Conservation (phyloP, 2,113 vertebrate genomes). For the Loxodonta africana region DNA sequence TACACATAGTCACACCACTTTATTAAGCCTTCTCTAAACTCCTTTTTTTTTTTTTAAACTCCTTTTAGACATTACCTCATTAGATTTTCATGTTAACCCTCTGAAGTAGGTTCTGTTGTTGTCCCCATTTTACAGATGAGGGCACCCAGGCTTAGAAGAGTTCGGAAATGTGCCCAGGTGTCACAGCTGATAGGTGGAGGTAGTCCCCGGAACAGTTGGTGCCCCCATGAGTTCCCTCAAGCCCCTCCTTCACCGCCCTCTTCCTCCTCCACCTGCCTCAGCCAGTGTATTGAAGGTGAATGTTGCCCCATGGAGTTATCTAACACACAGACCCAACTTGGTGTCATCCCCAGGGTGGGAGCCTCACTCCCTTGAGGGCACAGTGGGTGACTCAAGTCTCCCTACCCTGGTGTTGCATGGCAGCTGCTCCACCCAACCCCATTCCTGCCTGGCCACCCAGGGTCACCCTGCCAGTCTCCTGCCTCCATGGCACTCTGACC, state of each 20-base stretch:
- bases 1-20: not conserved
- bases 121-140: not conserved
- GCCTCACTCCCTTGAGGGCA: conserved; percentile 34
- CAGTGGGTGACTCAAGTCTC: conserved; percentile 74
- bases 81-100: not conserved
- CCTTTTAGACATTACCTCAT: not conserved
- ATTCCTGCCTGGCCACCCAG: conserved; percentile 69
- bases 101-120: not conserved
- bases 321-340: not conserved
- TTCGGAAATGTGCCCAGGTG: too few relatives aligned
- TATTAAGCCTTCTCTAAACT: not conserved
- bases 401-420: conserved; percentile 67
- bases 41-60: not conserved
- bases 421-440: conserved; percentile 69
- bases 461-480: conserved; percentile 23
- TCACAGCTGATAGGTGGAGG: not conserved
- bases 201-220: not conserved
- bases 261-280: not conserved
- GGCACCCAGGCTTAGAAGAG: not conserved
- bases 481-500: conserved; percentile 25
- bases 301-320: not conserved
- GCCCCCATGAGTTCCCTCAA: not conserved
- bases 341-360: conserved; percentile 44
- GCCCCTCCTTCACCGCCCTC: not conserved
- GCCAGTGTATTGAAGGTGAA: not conserved